Percentiles rank a stretch among this genome's conserved stretches.
Evolutionary conservation across 2,888 invertebrate genomes (phyloP).

Genomic region (Ormia ochracea): DNA sequence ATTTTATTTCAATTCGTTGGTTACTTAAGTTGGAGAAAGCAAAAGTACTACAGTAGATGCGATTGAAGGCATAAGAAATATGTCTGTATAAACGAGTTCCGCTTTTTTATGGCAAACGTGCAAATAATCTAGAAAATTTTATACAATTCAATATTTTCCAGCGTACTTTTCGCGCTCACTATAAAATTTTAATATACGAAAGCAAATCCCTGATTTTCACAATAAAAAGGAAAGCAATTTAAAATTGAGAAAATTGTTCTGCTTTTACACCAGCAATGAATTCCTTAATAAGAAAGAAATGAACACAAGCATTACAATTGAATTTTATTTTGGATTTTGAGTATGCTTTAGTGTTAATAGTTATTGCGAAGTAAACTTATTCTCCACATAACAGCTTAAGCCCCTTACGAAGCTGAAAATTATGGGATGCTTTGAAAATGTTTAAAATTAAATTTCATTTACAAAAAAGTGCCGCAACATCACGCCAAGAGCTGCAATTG

Average conservation of each 20-base stretch:
- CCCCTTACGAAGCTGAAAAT: no score
- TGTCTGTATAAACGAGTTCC: not conserved
- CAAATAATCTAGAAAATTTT: slow-evolving; percentile 37
- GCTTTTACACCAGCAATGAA: no score
- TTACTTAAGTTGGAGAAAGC: not conserved
- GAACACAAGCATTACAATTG: no score
- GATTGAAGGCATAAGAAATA: slow-evolving; percentile 7
- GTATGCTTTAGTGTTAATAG: no score
- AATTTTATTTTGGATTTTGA: no score
- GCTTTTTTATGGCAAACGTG: slow-evolving; percentile 47
- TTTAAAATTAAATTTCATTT: no score
- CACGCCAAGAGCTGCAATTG: no score
- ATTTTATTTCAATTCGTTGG: slow-evolving; percentile 22
- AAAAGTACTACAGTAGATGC: not conserved
- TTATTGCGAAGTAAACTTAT: no score
- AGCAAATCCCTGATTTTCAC: not conserved
- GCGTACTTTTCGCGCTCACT: not conserved
- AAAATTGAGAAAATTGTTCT: not conserved
- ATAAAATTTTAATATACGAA: not conserved
- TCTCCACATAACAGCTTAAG: no score
- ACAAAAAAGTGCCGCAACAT: no score
- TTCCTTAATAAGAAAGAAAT: no score
- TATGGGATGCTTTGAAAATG: no score
- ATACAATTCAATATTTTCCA: slow-evolving; percentile 11
- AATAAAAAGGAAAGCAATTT: not conserved